A percentile compares a stretch with the other conserved stretches of the same genome.
These are phyloP conservation scores for Trachymyrmex cornetzi DNA, from an alignment of 1,140 invertebrate species.

Conservation along the genomic window DNA sequence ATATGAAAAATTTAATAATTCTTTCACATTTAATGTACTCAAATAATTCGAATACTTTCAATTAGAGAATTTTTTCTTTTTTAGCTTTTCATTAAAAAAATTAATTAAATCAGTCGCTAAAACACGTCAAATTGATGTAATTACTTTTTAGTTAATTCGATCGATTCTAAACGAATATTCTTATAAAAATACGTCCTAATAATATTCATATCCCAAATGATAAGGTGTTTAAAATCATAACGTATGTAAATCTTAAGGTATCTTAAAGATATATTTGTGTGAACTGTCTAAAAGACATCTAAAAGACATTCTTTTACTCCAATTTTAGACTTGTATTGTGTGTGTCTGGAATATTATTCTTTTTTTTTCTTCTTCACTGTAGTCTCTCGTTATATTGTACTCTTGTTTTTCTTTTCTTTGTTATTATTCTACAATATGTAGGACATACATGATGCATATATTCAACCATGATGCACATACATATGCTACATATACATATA, in stretches of 20 bases:
- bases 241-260: no score
- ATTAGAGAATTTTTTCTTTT: neutral
- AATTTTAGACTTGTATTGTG: no score
- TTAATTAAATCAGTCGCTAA: neutral
- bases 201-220: neutral
- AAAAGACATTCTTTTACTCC: no score
- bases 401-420: neutral
- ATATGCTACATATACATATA: neutral
- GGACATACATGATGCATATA: neutral
- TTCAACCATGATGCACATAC: neutral
- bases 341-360: neutral
- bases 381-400: neutral
- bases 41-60: neutral
- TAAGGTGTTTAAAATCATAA: no score
- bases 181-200: neutral
- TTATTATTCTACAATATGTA: neutral
- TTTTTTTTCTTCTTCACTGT: neutral
- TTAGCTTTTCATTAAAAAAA: neutral
- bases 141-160: neutral
- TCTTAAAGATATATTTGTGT: no score
- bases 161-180: neutral
- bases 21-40: neutral
- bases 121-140: neutral
- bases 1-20: conserved; percentile 13
- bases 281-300: no score